These are phyloP conservation scores for Zaprionus africanus DNA, from an alignment of 1,140 invertebrate genomes.

Conservation along the genomic window DNA sequence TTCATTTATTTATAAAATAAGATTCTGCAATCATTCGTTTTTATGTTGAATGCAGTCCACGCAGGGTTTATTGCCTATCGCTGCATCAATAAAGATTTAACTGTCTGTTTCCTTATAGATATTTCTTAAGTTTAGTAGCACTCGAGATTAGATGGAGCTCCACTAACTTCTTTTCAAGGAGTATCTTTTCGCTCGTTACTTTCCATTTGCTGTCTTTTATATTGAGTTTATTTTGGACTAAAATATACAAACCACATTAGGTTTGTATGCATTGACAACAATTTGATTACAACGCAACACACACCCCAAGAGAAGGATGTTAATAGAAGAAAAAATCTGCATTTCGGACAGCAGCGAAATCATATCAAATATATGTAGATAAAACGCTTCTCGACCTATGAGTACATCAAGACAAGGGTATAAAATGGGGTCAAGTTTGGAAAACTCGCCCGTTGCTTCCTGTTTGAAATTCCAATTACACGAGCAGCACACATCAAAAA, in stretches of 20 bases:
- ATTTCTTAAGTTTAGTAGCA: too few relatives aligned
- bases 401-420: neutral
- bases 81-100: too few relatives aligned
- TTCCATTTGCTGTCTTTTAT: neutral
- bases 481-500: conserved; percentile 40
- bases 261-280: neutral
- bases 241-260: neutral
- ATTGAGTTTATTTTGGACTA: neutral
- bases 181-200: neutral
- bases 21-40: neutral
- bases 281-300: neutral
- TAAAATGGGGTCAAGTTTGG: conserved; percentile 45
- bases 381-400: conserved; percentile 45
- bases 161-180: neutral
- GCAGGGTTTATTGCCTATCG: neutral
- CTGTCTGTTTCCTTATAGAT: too few relatives aligned
- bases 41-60: neutral
- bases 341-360: conserved; percentile 7
- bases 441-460: conserved; percentile 50
- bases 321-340: conserved; percentile 1
- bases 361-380: conserved; percentile 61
- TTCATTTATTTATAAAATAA: neutral
- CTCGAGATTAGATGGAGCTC: neutral
- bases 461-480: conserved; percentile 44
- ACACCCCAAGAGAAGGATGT: neutral